A percentile compares a stretch with the other conserved stretches of the same genome.
Evolutionary conservation across 2,797 vertebrate species (phyloP).

Genomic region (Meda fulgida): DNA sequence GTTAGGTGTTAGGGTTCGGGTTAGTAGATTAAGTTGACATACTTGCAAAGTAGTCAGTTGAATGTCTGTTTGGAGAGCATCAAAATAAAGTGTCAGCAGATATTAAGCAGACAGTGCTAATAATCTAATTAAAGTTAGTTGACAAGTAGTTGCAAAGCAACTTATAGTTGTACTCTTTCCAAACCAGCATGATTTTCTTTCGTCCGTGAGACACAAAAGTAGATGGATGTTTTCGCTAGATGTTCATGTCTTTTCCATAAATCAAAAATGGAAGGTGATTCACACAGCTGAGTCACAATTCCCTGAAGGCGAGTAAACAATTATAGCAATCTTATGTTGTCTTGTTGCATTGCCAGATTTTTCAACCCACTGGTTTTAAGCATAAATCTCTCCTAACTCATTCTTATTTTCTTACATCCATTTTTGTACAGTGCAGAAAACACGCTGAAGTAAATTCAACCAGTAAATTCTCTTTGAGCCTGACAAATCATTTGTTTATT

Average conservation of each 20-base stretch:
- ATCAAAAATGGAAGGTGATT: conserved; percentile 19
- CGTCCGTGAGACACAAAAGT: not conserved
- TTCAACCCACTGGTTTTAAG: not conserved
- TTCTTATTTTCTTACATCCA: conserved; percentile 15
- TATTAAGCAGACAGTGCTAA: too few relatives aligned
- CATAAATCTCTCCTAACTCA: not conserved
- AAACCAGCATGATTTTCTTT: conserved; percentile 2
- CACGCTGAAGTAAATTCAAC: not conserved
- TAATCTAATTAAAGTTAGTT: too few relatives aligned
- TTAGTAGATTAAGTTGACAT: too few relatives aligned
- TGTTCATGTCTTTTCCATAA: not conserved
- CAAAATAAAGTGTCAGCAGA: too few relatives aligned
- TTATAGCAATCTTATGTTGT: not conserved
- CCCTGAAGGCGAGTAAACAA: conserved; percentile 5
- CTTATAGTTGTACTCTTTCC: not conserved
- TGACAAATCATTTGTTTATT: conserved; percentile 17
- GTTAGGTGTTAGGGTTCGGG: too few relatives aligned
- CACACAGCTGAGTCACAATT: conserved; percentile 19
- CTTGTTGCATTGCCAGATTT: not conserved
- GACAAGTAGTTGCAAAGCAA: too few relatives aligned
- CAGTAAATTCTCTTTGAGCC: not conserved
- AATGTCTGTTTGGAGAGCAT: too few relatives aligned
- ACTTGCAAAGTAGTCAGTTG: too few relatives aligned
- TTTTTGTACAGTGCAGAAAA: not conserved
- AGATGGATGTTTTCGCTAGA: conserved; percentile 3